Evolutionary conservation across 2,797 vertebrate genomes (phyloP), one percentile per base, ranked within the genome.

Genomic region (Aplochiton taeniatus): DNA sequence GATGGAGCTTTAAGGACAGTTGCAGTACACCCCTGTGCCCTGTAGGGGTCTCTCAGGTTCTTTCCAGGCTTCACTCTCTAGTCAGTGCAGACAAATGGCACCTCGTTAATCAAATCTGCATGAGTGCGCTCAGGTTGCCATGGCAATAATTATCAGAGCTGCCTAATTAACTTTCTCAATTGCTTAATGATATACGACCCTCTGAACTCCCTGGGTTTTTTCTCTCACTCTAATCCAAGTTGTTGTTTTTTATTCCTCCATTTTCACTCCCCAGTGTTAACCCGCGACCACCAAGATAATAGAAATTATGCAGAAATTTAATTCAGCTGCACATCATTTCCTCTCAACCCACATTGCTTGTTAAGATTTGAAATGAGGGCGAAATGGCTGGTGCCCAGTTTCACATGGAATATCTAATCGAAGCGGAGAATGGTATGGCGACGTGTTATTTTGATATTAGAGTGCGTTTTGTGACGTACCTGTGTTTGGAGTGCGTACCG

Each of bases 161-260:
- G 91, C 89, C 90, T 91, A 91, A 91, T 90, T 92, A 91, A 91
- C 91, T 92, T 91, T 90, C 90, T 92, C 89, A 90, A 91, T 91
- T 92, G 91, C 89, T 91, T 93, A 91, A 91, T 92, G 90, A 92
- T 91, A 91, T 91, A 91, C 86, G 89, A 91, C 89, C 91, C 89
- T 88, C 80, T 91, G 91, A 92, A 91, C 91, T 90, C 87, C 67
- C 70, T 85, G 71, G 9, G 81, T 88, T 87, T 84, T 82, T 75
- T 55, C n/a, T n/a, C n/a, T 64, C 75, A 56, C 82, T 90, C 81
- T 89, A 88, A 90, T 91, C 88, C 83, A 76, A 89, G 80, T 86
- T 82, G 81, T 76, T 76, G 72, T 45, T 16, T 85, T 84, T 72
- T 60, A 76, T 78, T 82, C 83, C 74, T 84, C 63, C 77, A 66